Percentiles rank a stretch among this genome's conserved stretches.
Conservation (phyloP, 2,888 invertebrate genomes). For the Cybosia mesomella region DNA sequence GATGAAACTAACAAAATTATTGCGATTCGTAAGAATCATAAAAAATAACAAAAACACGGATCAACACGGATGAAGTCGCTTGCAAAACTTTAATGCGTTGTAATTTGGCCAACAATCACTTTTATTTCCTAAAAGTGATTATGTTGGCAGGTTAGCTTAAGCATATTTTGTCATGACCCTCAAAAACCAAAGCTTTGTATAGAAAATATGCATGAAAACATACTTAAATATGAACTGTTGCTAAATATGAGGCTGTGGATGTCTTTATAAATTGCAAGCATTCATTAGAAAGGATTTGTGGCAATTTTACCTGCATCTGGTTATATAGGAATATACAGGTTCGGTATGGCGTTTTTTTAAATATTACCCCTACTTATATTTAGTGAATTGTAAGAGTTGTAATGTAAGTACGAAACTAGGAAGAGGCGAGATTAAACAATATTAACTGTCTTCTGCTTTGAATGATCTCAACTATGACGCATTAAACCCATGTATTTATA, state of each 20-base stretch:
- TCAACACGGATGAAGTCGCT: neutral
- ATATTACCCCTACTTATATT: neutral
- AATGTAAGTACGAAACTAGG: neutral
- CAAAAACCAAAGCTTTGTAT: slow-evolving; percentile 5
- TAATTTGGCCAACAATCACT: slow-evolving; percentile 2
- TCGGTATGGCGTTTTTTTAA: neutral
- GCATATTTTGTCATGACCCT: neutral
- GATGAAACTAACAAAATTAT: too few relatives aligned
- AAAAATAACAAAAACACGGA: neutral
- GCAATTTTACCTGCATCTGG: too few relatives aligned
- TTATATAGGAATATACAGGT: too few relatives aligned
- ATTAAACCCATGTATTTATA: neutral
- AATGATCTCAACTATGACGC: neutral
- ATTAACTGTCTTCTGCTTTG: neutral
- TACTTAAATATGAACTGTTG: too few relatives aligned
- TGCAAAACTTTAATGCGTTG: neutral
- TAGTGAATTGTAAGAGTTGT: neutral
- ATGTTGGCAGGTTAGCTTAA: neutral
- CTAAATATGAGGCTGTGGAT: too few relatives aligned
- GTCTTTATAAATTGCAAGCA: neutral
- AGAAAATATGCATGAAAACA: neutral
- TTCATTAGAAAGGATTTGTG: neutral
- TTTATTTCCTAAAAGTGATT: slow-evolving; percentile 5
- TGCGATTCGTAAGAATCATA: neutral
- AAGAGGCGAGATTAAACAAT: neutral